These are phyloP conservation scores for Atrina japonica DNA, from an alignment of 2,888 invertebrate species.

Conservation along the genomic window DNA sequence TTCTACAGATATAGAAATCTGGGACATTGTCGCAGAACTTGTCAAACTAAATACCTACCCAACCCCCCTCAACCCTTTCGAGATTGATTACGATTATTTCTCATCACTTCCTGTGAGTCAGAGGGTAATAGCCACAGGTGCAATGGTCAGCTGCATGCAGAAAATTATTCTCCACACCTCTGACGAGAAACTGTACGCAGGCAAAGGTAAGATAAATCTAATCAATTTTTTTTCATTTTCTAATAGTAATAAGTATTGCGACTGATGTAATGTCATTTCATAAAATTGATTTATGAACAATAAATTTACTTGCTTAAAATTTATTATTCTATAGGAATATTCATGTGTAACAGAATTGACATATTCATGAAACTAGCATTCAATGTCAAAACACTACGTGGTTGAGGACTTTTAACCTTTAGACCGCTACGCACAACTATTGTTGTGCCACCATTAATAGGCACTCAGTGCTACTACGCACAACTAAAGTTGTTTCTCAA, in stretches of 20 bases:
- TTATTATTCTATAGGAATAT: neutral
- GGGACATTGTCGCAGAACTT: conserved; percentile 72
- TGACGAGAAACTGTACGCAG: conserved; percentile 67
- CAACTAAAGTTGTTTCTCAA: too few species aligned
- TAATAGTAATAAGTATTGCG: too few species aligned
- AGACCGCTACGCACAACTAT: too few species aligned
- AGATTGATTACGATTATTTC: conserved; percentile 71
- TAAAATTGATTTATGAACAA: neutral
- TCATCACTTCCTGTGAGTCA: conserved; percentile 62
- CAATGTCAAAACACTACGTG: too few species aligned
- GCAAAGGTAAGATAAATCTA: conserved; percentile 68
- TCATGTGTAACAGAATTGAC: neutral
- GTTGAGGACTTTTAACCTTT: too few species aligned
- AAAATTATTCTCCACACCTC: conserved; percentile 64
- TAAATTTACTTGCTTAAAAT: neutral
- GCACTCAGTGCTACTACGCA: too few species aligned
- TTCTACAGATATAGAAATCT: conserved; percentile 70
- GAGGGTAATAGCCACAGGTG: conserved; percentile 65
- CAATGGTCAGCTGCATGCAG: conserved; percentile 69
- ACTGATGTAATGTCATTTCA: too few species aligned
- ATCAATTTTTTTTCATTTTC: too few species aligned
- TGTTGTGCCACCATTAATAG: too few species aligned
- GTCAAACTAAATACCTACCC: conserved; percentile 75
- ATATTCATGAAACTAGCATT: too few species aligned
- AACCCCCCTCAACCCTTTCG: conserved; percentile 73